phyloP scores from a whole-genome alignment of 2,797 vertebrate species.

The Hemibagrus guttatus region DNA sequence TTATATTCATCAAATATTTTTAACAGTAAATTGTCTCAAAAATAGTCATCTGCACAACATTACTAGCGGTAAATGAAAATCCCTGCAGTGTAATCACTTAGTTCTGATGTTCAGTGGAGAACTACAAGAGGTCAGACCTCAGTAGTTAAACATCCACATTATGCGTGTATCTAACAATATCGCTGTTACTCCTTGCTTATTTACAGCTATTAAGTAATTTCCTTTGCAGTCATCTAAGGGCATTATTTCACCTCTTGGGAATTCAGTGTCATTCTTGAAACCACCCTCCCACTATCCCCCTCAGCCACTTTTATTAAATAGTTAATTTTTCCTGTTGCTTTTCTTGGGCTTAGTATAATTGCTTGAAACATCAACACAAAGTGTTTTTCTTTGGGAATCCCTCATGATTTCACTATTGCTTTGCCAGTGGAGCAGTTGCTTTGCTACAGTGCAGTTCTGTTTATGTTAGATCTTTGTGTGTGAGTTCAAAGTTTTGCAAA shows the following conservation, averaged over 20 bases:
- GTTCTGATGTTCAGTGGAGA: conserved; percentile 15
- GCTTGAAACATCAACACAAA: conserved; percentile 60
- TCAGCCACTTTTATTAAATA: conserved; percentile 66
- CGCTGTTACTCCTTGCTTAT: conserved; percentile 40
- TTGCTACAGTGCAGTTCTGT: conserved; percentile 57
- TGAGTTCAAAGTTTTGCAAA: conserved; percentile 62
- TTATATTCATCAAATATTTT: neutral
- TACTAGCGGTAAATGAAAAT: neutral
- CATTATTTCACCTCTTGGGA: conserved; percentile 52
- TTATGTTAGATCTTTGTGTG: conserved; percentile 60
- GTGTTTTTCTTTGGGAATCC: conserved; percentile 61
- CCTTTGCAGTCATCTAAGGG: conserved; percentile 53
- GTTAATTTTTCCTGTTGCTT: conserved; percentile 66
- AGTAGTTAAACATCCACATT: conserved; percentile 46
- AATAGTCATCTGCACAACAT: conserved; percentile 9
- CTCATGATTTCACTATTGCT: conserved; percentile 57
- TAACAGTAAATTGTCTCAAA: neutral
- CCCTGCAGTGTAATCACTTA: conserved; percentile 11
- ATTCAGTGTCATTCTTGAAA: conserved; percentile 51
- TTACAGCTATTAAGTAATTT: conserved; percentile 59
- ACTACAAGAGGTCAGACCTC: conserved; percentile 29
- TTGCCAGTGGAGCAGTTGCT: conserved; percentile 55
- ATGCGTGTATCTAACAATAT: conserved; percentile 41
- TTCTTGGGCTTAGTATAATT: conserved; percentile 60
- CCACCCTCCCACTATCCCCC: conserved; percentile 50